phyloP scores from a whole-genome alignment of 2,888 invertebrate genomes.

The Achlya flavicornis region DNA sequence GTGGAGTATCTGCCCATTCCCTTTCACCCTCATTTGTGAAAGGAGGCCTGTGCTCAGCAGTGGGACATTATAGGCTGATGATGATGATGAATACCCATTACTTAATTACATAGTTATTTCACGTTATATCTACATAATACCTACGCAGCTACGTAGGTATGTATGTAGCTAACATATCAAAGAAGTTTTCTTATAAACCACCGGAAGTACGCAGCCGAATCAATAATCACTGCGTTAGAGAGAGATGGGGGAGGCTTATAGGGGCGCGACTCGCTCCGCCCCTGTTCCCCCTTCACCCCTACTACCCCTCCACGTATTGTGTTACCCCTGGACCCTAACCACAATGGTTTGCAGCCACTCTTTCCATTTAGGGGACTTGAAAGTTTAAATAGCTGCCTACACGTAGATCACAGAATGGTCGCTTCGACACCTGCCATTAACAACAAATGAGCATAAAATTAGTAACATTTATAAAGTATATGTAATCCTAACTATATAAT shows the following conservation, averaged over 20 bases:
- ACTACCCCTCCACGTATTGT: slow-evolving; percentile 31
- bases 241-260: slow-evolving; percentile 46
- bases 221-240: slow-evolving; percentile 62
- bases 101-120: too few species aligned
- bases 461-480: too few species aligned
- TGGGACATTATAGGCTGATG: too few species aligned
- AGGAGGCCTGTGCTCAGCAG: too few species aligned
- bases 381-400: neutral
- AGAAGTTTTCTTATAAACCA: slow-evolving; percentile 31
- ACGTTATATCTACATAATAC: too few species aligned
- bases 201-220: slow-evolving; percentile 56
- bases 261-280: slow-evolving; percentile 44
- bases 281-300: slow-evolving; percentile 24
- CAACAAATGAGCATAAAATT: too few species aligned
- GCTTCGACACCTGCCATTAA: too few species aligned
- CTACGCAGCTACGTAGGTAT: too few species aligned
- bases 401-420: neutral
- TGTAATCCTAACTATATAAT: too few species aligned
- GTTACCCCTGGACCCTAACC: slow-evolving; percentile 15
- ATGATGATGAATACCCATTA: too few species aligned
- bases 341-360: slow-evolving; percentile 14
- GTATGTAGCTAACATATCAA: slow-evolving; percentile 18
- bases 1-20: too few species aligned
- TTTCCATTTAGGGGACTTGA: neutral
- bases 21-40: too few species aligned